Evolutionary conservation across 1,140 invertebrate genomes (phyloP).

Genomic region (Bombus huntii): DNA sequence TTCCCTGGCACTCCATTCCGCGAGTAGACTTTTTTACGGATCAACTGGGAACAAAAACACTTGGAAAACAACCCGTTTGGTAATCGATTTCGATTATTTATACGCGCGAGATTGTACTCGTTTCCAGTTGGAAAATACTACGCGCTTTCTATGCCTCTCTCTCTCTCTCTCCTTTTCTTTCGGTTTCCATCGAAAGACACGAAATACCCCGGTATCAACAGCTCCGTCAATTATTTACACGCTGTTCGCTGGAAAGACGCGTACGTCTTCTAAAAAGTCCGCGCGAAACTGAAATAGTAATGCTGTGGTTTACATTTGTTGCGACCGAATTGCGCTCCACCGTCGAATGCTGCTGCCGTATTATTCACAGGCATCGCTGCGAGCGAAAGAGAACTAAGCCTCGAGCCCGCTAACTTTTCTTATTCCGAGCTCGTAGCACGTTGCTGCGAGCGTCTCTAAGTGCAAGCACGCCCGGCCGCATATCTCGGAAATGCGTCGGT

Average conservation of each 20-base stretch:
- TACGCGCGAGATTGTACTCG: constrained; percentile 13
- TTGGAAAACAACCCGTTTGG: constrained; percentile 15
- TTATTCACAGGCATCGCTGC: constrained; percentile 54
- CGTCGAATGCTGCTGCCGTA: constrained; percentile 43
- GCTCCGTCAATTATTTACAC: constrained; percentile 59
- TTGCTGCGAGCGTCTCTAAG: neutral
- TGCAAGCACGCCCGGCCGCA: constrained; percentile 17
- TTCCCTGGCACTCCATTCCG: neutral
- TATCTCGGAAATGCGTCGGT: constrained; percentile 1
- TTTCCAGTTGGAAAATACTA: neutral
- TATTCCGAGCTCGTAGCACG: constrained; percentile 48
- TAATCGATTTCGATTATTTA: constrained; percentile 50
- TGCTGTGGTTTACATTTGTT: constrained; percentile 65
- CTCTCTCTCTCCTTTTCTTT: no score
- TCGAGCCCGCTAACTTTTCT: constrained; percentile 57
- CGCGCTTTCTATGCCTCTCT: neutral
- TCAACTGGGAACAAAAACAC: neutral
- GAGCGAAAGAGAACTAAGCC: constrained; percentile 42
- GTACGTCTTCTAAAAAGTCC: constrained; percentile 39
- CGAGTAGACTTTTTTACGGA: neutral
- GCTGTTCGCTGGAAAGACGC: constrained; percentile 42
- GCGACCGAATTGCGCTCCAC: constrained; percentile 44
- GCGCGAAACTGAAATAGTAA: constrained; percentile 59
- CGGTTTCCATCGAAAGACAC: neutral
- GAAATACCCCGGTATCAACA: neutral